Base-by-base conservation (phyloP, 2,888 invertebrate genomes). In the Scaptomyza flava region DNA sequence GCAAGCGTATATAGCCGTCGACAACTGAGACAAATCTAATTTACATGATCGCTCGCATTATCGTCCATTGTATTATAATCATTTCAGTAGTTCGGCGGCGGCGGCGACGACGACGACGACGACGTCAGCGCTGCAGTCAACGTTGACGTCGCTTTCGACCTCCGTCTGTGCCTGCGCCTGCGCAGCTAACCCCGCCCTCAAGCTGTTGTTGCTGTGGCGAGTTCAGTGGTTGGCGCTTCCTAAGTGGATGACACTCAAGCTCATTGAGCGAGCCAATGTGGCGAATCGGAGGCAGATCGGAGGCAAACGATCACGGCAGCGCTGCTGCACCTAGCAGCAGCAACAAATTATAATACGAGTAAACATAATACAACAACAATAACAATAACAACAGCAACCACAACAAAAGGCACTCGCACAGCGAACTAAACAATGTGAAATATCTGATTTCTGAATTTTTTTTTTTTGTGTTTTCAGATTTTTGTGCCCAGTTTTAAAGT, bases 41-140 rank as follows among this genome's bases (percentile, higher is more conserved):
- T 87, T 87, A 87, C 87, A 85, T 89, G 89, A 87, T 88, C 87
- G 74, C 87, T 87, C 88, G 78, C 83, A 85, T 87, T 87, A 87
- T 87, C 81, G 74, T 89, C 83, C 82, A 80, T 87, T 87, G 87
- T 88, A 85, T 84, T 87, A 87, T 85, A 84, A 82, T 83, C 84
- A 86, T 78, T 76, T 68, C 50, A 52, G 53, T 46, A 56, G 53
- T 38, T 27, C 27, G 27, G 27, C 59, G 62, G 30, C 50, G 68
- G 8, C 27, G 27, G 27, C 59, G 62, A 34, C 50, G 68, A 11
- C 53, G n/a, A 5, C 47, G 33, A 11, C 52, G 17, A 41, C 68
- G 23, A 23, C 69, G 54, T 34, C 71, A 58, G 17, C 38, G 46
- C 7, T 58, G 33, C 5, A n/a, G 31, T 5, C 34, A 23, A 7